A percentile compares a stretch with the other conserved stretches of the same genome.
phyloP scores from a whole-genome alignment of 2,113 vertebrate species.

The Monarcha castaneiventris region DNA sequence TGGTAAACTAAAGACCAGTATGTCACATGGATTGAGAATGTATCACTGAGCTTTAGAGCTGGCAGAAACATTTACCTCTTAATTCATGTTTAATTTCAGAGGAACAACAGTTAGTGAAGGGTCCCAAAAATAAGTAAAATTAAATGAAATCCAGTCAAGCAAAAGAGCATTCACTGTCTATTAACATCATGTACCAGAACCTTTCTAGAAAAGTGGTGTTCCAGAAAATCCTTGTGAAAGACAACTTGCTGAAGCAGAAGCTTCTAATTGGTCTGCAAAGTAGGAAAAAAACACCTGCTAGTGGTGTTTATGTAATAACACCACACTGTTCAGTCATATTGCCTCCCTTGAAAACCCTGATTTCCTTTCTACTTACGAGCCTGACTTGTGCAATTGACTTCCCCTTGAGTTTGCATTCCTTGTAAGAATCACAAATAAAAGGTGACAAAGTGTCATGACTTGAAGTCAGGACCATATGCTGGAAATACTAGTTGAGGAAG shows the following conservation, averaged over 20 bases:
- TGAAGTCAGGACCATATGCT: background rate
- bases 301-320: background rate
- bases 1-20: background rate
- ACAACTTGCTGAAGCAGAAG: background rate
- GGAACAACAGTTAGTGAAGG: background rate
- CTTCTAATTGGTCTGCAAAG: background rate
- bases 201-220: background rate
- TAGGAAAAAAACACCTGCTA: background rate
- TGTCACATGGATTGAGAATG: background rate
- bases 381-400: background rate
- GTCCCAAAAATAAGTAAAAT: background rate
- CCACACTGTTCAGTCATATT: background rate
- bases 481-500: background rate
- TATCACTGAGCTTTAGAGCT: background rate
- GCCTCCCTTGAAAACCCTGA: background rate
- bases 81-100: background rate
- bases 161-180: background rate
- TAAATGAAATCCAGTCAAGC: background rate
- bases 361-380: background rate
- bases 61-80: background rate
- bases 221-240: background rate
- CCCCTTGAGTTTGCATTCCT: background rate
- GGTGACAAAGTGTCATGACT: background rate
- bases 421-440: background rate
- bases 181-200: background rate